Evolutionary conservation across 2,113 vertebrate genomes (phyloP).

Genomic region (Datnioides undecimradiatus): DNA sequence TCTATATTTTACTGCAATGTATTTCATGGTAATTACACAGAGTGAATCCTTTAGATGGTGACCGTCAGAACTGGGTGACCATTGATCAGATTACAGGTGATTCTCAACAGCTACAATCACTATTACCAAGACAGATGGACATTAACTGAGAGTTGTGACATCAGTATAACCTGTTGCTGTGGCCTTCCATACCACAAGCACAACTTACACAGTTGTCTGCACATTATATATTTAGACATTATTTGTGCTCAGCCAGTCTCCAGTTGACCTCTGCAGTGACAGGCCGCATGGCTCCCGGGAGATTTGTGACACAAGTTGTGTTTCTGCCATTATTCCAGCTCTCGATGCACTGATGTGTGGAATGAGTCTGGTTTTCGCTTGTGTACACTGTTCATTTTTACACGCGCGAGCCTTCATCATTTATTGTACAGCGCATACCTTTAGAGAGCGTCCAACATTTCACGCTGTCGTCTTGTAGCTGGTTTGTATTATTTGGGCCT

Average conservation of each 20-base stretch:
- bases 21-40: no score
- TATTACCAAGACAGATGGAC: no score
- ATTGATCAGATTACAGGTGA: neutral
- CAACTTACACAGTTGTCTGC: neutral
- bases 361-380: slow-evolving; percentile 59
- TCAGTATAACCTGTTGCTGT: neutral
- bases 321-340: slow-evolving; percentile 24
- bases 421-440: slow-evolving; percentile 50
- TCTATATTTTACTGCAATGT: neutral
- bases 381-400: slow-evolving; percentile 65
- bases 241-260: slow-evolving; percentile 33
- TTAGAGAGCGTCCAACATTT: slow-evolving; percentile 18
- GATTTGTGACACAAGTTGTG: slow-evolving; percentile 46
- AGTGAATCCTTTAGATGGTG: no score
- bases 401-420: slow-evolving; percentile 33
- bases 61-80: neutral
- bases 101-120: neutral
- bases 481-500: slow-evolving; percentile 51
- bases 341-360: slow-evolving; percentile 21
- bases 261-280: slow-evolving; percentile 44
- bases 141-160: neutral
- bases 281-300: slow-evolving; percentile 31
- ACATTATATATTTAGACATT: slow-evolving; percentile 11
- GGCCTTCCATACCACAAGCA: neutral
- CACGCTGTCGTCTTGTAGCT: slow-evolving; percentile 30